Conservation (phyloP, 2,113 vertebrate genomes). For the Papio anubis region DNA sequence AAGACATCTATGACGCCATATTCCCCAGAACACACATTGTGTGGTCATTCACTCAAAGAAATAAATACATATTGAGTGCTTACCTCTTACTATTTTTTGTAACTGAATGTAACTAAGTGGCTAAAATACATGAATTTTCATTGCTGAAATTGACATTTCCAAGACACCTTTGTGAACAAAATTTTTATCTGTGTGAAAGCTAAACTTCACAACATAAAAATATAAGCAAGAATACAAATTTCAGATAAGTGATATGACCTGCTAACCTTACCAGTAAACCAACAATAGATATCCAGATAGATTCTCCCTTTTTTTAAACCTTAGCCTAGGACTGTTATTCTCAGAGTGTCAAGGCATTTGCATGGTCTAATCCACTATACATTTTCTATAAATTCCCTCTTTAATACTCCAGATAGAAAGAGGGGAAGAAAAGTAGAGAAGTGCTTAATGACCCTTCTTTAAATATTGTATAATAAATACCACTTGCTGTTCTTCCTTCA, state of each 20-base stretch:
- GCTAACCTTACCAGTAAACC: background rate
- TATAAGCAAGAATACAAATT: background rate
- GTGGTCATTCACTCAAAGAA: background rate
- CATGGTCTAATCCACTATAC: background rate
- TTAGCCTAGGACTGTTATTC: background rate
- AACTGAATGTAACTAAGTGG: background rate
- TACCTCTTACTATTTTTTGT: background rate
- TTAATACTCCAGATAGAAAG: background rate
- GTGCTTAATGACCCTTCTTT: constrained; percentile 22
- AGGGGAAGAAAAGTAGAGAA: background rate
- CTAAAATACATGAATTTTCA: background rate
- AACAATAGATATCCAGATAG: background rate
- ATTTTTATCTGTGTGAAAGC: background rate
- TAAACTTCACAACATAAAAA: background rate
- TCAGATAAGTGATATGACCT: background rate
- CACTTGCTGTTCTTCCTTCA: constrained; percentile 45
- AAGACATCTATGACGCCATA: background rate
- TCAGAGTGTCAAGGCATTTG: constrained; percentile 1
- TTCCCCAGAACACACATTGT: background rate
- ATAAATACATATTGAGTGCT: background rate
- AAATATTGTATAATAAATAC: constrained; percentile 51
- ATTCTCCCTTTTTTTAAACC: background rate
- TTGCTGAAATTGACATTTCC: background rate
- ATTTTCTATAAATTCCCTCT: background rate
- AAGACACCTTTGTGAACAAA: background rate